phyloP scores from a whole-genome alignment of 2,888 invertebrate species.

The Lamproptera curius region DNA sequence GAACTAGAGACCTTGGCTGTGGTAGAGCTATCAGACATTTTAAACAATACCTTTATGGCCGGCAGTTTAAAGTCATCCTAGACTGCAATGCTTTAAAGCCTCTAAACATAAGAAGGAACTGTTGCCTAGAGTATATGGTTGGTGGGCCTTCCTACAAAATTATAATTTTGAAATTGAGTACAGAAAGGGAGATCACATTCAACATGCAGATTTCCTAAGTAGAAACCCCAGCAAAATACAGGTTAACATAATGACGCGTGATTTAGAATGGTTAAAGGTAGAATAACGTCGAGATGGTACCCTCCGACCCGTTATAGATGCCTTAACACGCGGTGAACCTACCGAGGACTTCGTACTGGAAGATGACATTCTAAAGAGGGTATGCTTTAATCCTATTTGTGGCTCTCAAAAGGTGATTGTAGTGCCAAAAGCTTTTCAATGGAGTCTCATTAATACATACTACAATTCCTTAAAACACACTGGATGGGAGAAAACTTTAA shows the following conservation, averaged over 20 bases:
- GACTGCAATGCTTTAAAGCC: slow-evolving; percentile 36
- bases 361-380: slow-evolving; percentile 13
- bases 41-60: slow-evolving; percentile 29
- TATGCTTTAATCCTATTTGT: slow-evolving; percentile 8
- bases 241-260: slow-evolving; percentile 20
- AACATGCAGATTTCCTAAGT: slow-evolving; percentile 26
- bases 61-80: slow-evolving; percentile 24
- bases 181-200: slow-evolving; percentile 22
- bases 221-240: slow-evolving; percentile 16
- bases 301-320: slow-evolving; percentile 22
- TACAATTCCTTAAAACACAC: slow-evolving; percentile 25
- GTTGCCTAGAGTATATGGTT: slow-evolving; percentile 30
- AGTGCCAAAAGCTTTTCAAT: slow-evolving; percentile 29
- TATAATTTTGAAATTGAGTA: slow-evolving; percentile 27
- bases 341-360: slow-evolving; percentile 5
- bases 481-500: slow-evolving; percentile 31
- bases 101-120: slow-evolving; percentile 34
- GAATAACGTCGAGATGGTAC: slow-evolving; percentile 24
- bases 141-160: slow-evolving; percentile 35
- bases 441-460: slow-evolving; percentile 29
- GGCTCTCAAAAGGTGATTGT: slow-evolving; percentile 20
- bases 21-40: slow-evolving; percentile 32
- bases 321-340: slow-evolving; percentile 6
- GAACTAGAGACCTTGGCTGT: slow-evolving; percentile 28
- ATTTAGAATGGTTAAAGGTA: slow-evolving; percentile 23